These are phyloP conservation scores for Deroptyus accipitrinus DNA, from an alignment of 2,113 vertebrate genomes.

Conservation along the genomic window DNA sequence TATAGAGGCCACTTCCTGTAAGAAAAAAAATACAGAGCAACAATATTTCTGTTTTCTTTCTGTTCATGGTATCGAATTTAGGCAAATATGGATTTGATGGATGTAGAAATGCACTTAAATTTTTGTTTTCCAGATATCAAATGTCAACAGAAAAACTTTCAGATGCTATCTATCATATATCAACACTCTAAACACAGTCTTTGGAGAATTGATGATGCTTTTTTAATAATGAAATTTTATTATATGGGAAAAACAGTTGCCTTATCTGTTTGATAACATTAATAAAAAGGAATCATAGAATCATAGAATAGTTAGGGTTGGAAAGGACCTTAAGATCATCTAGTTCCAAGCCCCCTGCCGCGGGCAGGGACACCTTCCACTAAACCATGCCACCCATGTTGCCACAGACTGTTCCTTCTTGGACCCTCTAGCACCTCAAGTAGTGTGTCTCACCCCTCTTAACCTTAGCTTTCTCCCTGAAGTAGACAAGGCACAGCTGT, in stretches of 20 bases:
- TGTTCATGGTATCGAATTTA: neutral
- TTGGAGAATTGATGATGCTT: neutral
- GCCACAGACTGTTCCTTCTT: neutral
- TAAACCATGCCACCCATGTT: too few relatives aligned
- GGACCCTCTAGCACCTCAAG: neutral
- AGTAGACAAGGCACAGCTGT: neutral
- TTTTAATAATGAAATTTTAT: neutral
- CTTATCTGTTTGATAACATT: neutral
- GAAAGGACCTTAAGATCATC: too few relatives aligned
- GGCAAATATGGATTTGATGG: neutral
- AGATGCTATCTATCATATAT: neutral
- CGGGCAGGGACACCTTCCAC: too few relatives aligned
- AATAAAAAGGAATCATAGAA: neutral
- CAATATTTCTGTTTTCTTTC: neutral
- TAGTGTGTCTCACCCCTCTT: neutral
- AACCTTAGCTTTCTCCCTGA: neutral
- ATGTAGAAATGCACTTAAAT: neutral
- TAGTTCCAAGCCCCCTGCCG: too few relatives aligned
- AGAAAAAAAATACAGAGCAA: neutral
- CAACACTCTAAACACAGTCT: neutral
- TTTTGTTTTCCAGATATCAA: neutral
- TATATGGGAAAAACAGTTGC: neutral
- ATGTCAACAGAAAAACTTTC: neutral
- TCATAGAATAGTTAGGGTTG: too few relatives aligned
- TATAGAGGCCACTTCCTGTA: neutral